Evolutionary conservation across 2,113 vertebrate genomes (phyloP).

Genomic region (Corydoras maculifer): DNA sequence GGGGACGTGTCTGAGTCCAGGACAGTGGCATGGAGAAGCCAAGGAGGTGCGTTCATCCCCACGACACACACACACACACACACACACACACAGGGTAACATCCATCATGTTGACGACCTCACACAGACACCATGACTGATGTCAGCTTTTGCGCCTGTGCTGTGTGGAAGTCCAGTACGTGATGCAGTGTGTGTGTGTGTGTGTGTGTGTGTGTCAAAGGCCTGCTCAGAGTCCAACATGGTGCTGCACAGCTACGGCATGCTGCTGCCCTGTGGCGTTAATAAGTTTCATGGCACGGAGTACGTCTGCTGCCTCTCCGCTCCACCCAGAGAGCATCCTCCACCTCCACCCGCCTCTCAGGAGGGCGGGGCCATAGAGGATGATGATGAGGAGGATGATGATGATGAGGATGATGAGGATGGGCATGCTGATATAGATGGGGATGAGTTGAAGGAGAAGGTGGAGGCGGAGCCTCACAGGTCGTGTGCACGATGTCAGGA

Average conservation of each 20-base stretch:
- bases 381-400: conserved; percentile 62
- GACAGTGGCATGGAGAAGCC: conserved; percentile 86
- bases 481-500: no score
- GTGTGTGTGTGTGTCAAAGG: conserved; percentile 58
- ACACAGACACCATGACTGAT: no score
- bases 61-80: no score
- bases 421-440: conserved; percentile 45
- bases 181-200: background rate
- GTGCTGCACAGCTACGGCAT: conserved; percentile 88
- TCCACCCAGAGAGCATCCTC: conserved; percentile 59
- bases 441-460: no score
- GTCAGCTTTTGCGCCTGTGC: no score
- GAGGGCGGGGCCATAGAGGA: conserved; percentile 70
- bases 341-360: conserved; percentile 53
- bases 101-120: no score
- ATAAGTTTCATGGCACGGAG: conserved; percentile 88
- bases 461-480: no score
- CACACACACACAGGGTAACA: no score
- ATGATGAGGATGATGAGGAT: conserved; percentile 49
- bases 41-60: conserved; percentile 78
- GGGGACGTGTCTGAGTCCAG: conserved; percentile 88
- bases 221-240: conserved; percentile 78
- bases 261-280: conserved; percentile 86
- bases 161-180: background rate
- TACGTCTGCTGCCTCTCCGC: conserved; percentile 88